Base-by-base conservation (phyloP, 64 coral and sea anemone genomes). In the Cladopsammia gracilis region DNA sequence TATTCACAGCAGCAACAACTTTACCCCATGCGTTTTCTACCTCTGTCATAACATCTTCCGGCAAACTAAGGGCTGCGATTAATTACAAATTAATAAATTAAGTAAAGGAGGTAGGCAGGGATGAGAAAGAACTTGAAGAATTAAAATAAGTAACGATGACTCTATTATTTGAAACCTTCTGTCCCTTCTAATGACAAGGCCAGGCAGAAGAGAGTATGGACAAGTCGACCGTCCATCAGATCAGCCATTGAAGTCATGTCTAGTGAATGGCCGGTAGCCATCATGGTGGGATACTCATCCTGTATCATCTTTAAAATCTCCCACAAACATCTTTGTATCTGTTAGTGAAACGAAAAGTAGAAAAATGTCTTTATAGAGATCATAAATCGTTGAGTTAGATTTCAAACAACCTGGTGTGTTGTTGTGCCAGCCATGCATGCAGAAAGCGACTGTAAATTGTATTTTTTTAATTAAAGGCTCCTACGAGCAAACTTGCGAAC, bases 201-300 rank as follows among this genome's bases (percentile, higher is more conserved):
- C 18, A 49, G 61, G 19, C 1, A 84, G 13, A 66, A 67, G 80
- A 84, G 80, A 49, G 60, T 23, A 47, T 68, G 60, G 18, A 84
- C 44, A 25, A 84, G 44, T 2, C 80, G 80, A n/a, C 80, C 80
- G 61, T 84, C 80, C 80, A 84, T 66, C 20, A 84, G 19, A 66
- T 84, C 80, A 23, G 80, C 80, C 4, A 84, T 45, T 84, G 80
- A 84, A 49, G 80, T 13, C 80, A 84, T 84, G 44, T 84, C 60
- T 49, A 84, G 19, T 10, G 42, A 75, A 14, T 44, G 10, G 24
- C n/a, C 6, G 23, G n/a, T 52, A 1, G 10, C 53, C 24, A 16
- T 82, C 4, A 19, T 34, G 12, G 56, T 5, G n/a, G 9, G 11
- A 5, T 61, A 45, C 1, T 45, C 78, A 12, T 84, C 44, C 10